Evolutionary conservation across 2,797 vertebrate species (phyloP).

Genomic region (Vultur gryphus): DNA sequence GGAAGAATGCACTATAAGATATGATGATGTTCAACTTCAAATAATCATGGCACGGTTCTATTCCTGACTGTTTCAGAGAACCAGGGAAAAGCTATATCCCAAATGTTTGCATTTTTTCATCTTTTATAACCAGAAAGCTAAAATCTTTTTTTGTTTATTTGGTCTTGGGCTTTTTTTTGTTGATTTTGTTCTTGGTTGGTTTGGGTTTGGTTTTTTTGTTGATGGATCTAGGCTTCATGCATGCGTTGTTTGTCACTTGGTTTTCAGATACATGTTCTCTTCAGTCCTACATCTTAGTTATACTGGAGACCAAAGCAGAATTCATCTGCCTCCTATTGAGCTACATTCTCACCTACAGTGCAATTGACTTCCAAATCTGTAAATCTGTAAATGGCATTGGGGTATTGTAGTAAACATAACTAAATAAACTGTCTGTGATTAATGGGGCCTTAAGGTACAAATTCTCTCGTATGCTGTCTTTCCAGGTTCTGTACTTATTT

Average conservation of each 20-base stretch:
- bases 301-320: neutral
- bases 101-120: neutral
- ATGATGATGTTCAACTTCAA: neutral
- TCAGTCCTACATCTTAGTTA: neutral
- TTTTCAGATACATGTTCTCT: neutral
- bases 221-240: neutral
- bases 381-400: neutral
- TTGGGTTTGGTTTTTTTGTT: neutral
- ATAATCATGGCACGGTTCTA: neutral
- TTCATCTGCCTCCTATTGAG: neutral
- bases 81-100: neutral
- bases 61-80: neutral
- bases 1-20: neutral
- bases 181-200: neutral
- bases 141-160: neutral
- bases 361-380: neutral
- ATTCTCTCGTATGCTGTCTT: neutral
- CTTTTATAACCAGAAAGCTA: neutral
- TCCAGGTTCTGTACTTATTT: neutral
- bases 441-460: neutral
- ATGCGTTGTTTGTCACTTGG: neutral
- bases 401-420: neutral
- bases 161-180: neutral
- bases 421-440: neutral
- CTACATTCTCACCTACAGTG: neutral